Base-by-base conservation (phyloP, 2,797 vertebrate species). In the Loriculus beryllinus region DNA sequence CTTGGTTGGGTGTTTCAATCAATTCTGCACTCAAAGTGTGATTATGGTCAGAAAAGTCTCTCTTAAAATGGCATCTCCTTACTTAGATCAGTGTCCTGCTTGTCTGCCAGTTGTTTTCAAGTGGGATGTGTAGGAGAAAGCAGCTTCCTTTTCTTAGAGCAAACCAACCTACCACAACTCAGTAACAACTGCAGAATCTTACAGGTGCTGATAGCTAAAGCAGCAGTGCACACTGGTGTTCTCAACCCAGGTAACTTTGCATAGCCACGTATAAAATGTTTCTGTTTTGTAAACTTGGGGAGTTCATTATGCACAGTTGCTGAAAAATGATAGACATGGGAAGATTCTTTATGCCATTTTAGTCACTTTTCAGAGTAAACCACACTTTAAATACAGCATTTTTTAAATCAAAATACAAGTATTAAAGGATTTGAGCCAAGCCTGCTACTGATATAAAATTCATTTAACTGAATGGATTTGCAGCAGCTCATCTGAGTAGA, bases 41-140 rank as follows among this genome's bases (percentile, higher is more conserved):
- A 92, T 86, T 92, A 86, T 63, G 81, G 69, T 91, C 87, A 84
- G 93, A 95, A 89, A 89, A 92, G 86, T 93, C 75, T 92, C 84
- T 94, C 48, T 91, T 59, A 76, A 95, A 96, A 67, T 82, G 90
- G 67, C 95, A 93, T 89, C 71, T 20, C 84, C 79, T 85, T 75
- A 54, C 56, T 72, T 57, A 35, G 33, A 67, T 82, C 17, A 5
- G 49, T 45, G 85, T 93, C 77, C 93, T 85, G 51, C 89, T 82
- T 88, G 37, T 64, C 82, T 94, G 54, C 45, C 2, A 8, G 63
- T 79, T 83, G 71, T 45, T 83, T 67, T 74, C 1, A 78, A 90
- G 87, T 40, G 35, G 57, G 84, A 86, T 21, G 16, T 81, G 60
- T 69, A 82, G 40, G 71, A 82, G 82, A 80, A 77, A 65, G 23